Conservation (phyloP, 2,113 vertebrate genomes). For the Strix aluco region DNA sequence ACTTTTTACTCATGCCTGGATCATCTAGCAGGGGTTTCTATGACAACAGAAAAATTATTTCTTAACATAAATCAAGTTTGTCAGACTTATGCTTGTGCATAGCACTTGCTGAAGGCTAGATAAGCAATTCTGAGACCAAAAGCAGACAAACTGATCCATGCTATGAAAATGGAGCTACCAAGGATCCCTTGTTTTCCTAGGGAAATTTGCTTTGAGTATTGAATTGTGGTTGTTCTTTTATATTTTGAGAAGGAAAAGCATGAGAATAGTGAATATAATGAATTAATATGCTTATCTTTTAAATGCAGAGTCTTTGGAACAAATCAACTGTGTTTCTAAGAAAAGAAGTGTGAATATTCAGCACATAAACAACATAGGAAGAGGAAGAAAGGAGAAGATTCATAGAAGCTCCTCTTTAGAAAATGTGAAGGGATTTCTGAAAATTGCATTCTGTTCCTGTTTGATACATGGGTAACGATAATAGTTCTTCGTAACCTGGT, state of each 20-base stretch:
- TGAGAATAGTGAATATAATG: background rate
- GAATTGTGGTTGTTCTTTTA: background rate
- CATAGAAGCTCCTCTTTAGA: background rate
- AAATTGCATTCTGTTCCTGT: background rate
- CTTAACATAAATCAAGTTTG: constrained; percentile 62
- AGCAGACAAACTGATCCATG: background rate
- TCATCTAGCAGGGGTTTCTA: constrained; percentile 57
- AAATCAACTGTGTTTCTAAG: background rate
- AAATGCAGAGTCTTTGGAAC: background rate
- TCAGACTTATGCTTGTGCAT: constrained; percentile 42
- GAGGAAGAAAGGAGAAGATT: background rate
- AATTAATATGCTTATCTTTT: background rate
- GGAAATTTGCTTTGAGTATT: background rate
- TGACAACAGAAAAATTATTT: constrained; percentile 55
- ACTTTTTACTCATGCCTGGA: constrained; percentile 13
- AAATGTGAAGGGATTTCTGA: background rate
- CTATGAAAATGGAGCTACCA: background rate
- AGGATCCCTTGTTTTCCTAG: background rate
- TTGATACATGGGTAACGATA: background rate
- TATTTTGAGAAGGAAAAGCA: background rate
- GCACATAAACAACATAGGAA: background rate
- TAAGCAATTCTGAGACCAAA: constrained; percentile 15
- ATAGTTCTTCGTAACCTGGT: background rate
- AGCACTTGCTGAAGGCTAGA: constrained; percentile 26
- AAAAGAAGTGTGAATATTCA: background rate